Percentiles rank a stretch among this genome's conserved stretches.
Evolutionary conservation across 2,113 vertebrate species (phyloP).

Genomic region (Leiothrix lutea): DNA sequence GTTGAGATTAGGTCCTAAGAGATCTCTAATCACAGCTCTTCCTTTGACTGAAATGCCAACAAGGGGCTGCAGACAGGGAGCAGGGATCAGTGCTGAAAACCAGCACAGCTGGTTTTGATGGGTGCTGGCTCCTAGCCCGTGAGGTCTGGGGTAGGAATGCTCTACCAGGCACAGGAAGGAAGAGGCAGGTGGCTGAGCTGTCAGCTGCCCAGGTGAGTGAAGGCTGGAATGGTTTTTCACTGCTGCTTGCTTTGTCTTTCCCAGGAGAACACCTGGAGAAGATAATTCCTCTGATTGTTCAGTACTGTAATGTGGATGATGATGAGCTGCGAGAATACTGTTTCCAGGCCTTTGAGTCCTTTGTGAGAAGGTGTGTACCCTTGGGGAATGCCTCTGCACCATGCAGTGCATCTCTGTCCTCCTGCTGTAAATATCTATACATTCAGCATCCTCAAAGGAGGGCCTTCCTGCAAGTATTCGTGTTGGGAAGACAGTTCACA

Average conservation of each 20-base stretch:
- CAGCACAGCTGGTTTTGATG: background rate
- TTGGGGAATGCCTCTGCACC: slow-evolving; percentile 52
- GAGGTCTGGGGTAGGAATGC: background rate
- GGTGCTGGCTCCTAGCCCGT: background rate
- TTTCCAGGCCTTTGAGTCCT: slow-evolving; percentile 92
- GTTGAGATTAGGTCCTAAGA: background rate
- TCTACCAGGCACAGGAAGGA: background rate
- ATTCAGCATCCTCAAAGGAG: background rate
- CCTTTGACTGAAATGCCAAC: background rate
- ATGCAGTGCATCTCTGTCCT: background rate
- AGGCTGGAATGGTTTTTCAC: background rate
- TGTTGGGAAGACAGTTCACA: background rate
- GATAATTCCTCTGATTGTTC: slow-evolving; percentile 87
- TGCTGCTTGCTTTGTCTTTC: background rate
- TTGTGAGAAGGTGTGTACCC: slow-evolving; percentile 75
- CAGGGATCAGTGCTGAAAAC: background rate
- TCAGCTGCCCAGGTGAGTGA: background rate
- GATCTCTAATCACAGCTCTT: background rate
- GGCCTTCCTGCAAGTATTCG: background rate
- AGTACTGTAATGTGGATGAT: slow-evolving; percentile 87
- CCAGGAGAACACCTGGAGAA: slow-evolving; percentile 89
- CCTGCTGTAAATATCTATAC: background rate
- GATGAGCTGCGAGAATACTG: slow-evolving; percentile 92
- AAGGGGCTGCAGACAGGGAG: background rate
- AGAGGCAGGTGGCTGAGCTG: background rate